Percentiles rank a stretch among this genome's conserved stretches.
Conservation (phyloP, 1,140 invertebrate species). For the Rhagoletis pomonella region DNA sequence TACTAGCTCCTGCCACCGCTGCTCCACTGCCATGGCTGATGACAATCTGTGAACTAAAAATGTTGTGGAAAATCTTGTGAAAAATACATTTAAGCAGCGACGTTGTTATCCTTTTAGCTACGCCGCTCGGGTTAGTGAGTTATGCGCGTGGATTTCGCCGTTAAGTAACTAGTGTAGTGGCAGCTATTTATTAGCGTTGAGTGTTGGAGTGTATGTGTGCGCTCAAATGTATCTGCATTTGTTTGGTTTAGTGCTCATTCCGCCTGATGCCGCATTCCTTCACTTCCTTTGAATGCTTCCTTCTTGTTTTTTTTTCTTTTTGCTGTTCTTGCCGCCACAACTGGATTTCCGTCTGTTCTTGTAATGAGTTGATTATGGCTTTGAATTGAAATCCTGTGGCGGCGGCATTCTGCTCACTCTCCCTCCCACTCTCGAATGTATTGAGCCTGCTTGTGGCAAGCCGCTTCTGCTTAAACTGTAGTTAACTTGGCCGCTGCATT, state of each 20-base stretch:
- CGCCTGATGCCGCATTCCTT: not conserved
- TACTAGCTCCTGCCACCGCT: not conserved
- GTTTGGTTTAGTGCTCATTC: not conserved
- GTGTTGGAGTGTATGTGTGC: not conserved
- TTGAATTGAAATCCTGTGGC: conserved; percentile 47
- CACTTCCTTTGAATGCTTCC: conserved; percentile 44
- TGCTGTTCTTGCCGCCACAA: not conserved
- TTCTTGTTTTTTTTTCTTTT: not conserved
- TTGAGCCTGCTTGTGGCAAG: not conserved
- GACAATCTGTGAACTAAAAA: conserved; percentile 38
- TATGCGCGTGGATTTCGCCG: conserved; percentile 1
- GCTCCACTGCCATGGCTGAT: not conserved
- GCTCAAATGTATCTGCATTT: not conserved
- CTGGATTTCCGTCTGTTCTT: conserved; percentile 58
- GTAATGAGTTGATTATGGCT: conserved; percentile 60
- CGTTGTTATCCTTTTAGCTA: conserved; percentile 16
- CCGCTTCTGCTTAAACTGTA: conserved; percentile 43
- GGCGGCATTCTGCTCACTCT: not conserved
- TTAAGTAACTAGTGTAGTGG: not conserved
- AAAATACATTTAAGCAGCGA: too few species aligned
- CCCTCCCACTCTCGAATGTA: not conserved
- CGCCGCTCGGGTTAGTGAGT: conserved; percentile 9
- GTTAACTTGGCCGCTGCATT: conserved; percentile 47
- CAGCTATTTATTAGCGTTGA: conserved; percentile 39
- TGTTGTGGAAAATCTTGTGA: too few species aligned